Evolutionary conservation across 2,888 invertebrate species (phyloP), one percentile per base, ranked within the genome.

Genomic region (Anaspis maculata): DNA sequence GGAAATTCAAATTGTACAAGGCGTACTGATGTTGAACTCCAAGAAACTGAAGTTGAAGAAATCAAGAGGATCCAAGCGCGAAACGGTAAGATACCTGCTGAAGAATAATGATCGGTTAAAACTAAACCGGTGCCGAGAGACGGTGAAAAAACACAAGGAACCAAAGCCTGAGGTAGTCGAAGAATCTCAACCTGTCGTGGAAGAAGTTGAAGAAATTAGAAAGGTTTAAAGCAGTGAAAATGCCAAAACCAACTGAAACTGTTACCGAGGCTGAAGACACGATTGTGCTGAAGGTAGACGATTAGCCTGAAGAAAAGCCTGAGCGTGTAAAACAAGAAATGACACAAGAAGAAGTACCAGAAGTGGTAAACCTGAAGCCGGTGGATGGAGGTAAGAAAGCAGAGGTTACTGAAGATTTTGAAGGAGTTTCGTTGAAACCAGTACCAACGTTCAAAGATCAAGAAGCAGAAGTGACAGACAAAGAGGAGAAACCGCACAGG

Each of bases 241-340:
- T 28, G 30, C 31, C 33, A 15, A 31, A 38, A 32, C 27, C 35
- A 14, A 45, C 54, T 27, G 46, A 42, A 61, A 71, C 72, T 13
- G 54, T 73, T 14, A 71, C 70, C 3, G 68, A 71, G 39, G 68
- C 72, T 36, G 74, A 78, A 58, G 76, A 77, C 35, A 73, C 70
- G 5, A 67, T 75, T 1, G 63, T 73, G 23, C 57, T 76, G 32
- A 74, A 72, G 52, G 61, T 72, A 7, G 64, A 61, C 25, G 60
- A 54, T 30, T 13, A 10, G 4, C 45, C 56, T 35, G 33, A 49
- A 11, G 57, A 58, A 12, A 57, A 61, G 39, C 44, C 42, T 46
- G 51, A 41, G 13, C 34, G 46, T 6, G 45, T 56, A n/a, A 56
- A 59, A 35, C 52, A 60, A 34, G 49, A 59, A 28, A 22, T 32